phyloP scores from a whole-genome alignment of 2,797 vertebrate genomes.

The Schizopygopsis pylzovi region DNA sequence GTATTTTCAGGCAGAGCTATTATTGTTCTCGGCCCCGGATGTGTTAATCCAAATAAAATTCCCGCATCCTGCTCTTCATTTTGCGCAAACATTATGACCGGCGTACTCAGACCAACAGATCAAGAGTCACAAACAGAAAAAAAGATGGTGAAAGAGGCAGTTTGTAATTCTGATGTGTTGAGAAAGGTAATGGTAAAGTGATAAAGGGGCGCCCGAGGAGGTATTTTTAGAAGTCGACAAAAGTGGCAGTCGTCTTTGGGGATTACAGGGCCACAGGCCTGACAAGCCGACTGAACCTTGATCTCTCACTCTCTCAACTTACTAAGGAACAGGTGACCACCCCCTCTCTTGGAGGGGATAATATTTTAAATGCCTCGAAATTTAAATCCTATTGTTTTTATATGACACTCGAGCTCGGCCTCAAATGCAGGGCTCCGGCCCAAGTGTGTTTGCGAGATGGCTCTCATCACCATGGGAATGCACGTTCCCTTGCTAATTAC shows the following conservation, averaged over 20 bases:
- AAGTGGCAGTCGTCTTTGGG: conserved; percentile 55
- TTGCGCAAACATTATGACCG: conserved; percentile 61
- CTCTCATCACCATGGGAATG: conserved; percentile 73
- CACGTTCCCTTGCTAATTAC: conserved; percentile 79
- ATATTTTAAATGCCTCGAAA: conserved; percentile 70
- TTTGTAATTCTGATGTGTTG: neutral
- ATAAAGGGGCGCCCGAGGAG: neutral
- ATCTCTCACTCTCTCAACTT: conserved; percentile 57
- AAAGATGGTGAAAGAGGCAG: conserved; percentile 42
- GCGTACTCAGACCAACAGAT: conserved; percentile 61
- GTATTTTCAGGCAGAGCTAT: conserved; percentile 73
- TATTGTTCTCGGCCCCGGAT: conserved; percentile 68
- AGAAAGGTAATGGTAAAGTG: conserved; percentile 7
- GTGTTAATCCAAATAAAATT: conserved; percentile 69
- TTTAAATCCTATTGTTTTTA: conserved; percentile 71
- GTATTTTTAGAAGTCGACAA: conserved; percentile 58
- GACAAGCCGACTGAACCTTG: conserved; percentile 65
- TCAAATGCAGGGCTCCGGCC: neutral
- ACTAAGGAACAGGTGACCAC: conserved; percentile 71
- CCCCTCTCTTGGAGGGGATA: conserved; percentile 62
- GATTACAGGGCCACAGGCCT: conserved; percentile 57
- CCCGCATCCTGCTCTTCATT: conserved; percentile 68
- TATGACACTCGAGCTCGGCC: conserved; percentile 60
- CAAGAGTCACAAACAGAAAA: conserved; percentile 64
- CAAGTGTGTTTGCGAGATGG: conserved; percentile 60